phyloP scores from a whole-genome alignment of 2,113 vertebrate genomes.

The Burhinus bistriatus region DNA sequence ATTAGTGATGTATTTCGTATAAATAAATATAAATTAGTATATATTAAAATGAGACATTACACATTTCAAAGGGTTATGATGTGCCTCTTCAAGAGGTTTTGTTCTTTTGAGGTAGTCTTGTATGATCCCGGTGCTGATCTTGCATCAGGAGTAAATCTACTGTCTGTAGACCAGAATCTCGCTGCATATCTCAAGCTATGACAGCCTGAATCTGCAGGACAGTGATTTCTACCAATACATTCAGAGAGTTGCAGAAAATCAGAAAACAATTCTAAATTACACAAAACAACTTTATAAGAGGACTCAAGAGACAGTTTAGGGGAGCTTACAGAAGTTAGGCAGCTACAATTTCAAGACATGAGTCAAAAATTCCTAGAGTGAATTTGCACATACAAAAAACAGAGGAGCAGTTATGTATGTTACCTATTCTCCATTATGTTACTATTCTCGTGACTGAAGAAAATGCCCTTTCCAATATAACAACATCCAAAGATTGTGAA shows the following conservation, averaged over 20 bases:
- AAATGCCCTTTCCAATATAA: neutral
- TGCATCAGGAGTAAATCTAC: neutral
- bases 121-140: neutral
- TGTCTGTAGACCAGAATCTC: neutral
- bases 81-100: neutral
- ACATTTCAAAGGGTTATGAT: neutral
- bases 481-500: neutral
- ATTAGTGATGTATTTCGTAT: neutral
- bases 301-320: neutral
- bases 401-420: neutral
- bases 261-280: neutral
- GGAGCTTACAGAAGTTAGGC: neutral
- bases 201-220: neutral
- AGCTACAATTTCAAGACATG: neutral
- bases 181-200: fast-evolving
- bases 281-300: neutral
- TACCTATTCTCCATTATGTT: no score
- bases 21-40: neutral
- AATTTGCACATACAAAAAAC: neutral
- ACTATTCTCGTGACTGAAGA: neutral
- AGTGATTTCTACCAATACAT: neutral
- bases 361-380: neutral
- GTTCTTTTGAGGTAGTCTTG: neutral
- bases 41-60: neutral
- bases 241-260: neutral